Percentiles rank a stretch among this genome's conserved stretches.
Evolutionary conservation across 2,888 invertebrate species (phyloP).

Genomic region (Troides oblongomaculatus): DNA sequence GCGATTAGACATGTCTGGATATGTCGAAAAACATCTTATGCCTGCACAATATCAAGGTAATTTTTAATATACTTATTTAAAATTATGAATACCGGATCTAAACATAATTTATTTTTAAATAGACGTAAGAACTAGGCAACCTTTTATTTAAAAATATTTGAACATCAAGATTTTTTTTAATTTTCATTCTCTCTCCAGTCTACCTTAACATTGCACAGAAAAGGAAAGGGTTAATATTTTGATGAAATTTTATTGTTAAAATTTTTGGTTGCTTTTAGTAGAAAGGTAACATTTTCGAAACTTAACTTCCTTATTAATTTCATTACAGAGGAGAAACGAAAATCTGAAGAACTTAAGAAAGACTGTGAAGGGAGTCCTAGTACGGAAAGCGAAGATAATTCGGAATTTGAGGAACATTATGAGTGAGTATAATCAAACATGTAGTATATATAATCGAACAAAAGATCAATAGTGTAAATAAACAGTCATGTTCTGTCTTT

Average conservation of each 20-base stretch:
- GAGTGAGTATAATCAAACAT: slow-evolving; percentile 76
- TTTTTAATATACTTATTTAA: background rate
- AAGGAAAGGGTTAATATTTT: too few species aligned
- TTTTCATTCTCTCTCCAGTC: too few species aligned
- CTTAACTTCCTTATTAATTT: background rate
- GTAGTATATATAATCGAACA: background rate
- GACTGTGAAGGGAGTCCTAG: slow-evolving; percentile 66
- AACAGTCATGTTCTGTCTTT: too few species aligned
- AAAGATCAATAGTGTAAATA: background rate
- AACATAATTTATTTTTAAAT: too few species aligned
- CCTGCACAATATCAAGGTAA: slow-evolving; percentile 91
- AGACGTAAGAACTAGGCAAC: too few species aligned
- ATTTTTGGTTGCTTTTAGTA: too few species aligned
- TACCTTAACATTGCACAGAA: too few species aligned
- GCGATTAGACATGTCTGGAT: slow-evolving; percentile 95
- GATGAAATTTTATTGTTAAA: too few species aligned
- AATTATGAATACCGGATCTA: too few species aligned
- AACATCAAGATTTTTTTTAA: too few species aligned
- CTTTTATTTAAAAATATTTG: too few species aligned
- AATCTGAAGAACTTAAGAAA: slow-evolving; percentile 67
- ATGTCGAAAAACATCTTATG: slow-evolving; percentile 96
- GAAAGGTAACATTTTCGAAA: background rate
- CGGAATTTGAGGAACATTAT: slow-evolving; percentile 85
- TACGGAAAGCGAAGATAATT: slow-evolving; percentile 64
- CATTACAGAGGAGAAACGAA: slow-evolving; percentile 81